phyloP scores from a whole-genome alignment of 2,888 invertebrate genomes.

The Eupithecia tripunctaria region DNA sequence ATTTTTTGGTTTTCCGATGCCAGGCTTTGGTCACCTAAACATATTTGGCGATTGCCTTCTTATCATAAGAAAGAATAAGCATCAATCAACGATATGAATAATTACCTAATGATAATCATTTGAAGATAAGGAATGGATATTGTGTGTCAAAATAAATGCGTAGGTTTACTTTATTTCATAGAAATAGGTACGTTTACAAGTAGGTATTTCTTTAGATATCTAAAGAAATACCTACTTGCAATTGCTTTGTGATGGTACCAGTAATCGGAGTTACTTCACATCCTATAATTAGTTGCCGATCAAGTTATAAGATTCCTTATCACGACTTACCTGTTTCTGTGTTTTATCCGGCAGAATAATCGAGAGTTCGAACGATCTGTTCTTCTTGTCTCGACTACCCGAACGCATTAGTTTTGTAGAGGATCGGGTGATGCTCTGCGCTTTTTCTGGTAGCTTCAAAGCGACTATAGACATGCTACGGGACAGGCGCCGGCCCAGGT shows the following conservation, averaged over 20 bases:
- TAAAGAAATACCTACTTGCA: neutral
- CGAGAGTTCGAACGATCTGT: constrained; percentile 85
- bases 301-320: constrained; percentile 14
- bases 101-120: constrained; percentile 23
- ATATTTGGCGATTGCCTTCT: constrained; percentile 13
- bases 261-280: constrained; percentile 8
- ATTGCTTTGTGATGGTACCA: neutral
- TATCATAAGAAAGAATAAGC: constrained; percentile 9
- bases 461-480: constrained; percentile 84
- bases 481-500: constrained; percentile 81
- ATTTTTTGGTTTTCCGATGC: neutral
- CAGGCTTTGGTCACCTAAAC: neutral
- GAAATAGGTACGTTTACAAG: too few relatives aligned
- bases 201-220: neutral
- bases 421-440: constrained; percentile 85
- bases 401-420: constrained; percentile 85
- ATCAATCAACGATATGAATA: neutral
- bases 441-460: constrained; percentile 83
- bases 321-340: constrained; percentile 83
- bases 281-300: constrained; percentile 10
- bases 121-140: constrained; percentile 27
- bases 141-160: neutral
- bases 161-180: neutral
- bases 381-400: constrained; percentile 84
- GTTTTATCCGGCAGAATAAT: constrained; percentile 87